Base-by-base conservation (phyloP, 2,888 invertebrate species). In the Penaeus monodon region DNA sequence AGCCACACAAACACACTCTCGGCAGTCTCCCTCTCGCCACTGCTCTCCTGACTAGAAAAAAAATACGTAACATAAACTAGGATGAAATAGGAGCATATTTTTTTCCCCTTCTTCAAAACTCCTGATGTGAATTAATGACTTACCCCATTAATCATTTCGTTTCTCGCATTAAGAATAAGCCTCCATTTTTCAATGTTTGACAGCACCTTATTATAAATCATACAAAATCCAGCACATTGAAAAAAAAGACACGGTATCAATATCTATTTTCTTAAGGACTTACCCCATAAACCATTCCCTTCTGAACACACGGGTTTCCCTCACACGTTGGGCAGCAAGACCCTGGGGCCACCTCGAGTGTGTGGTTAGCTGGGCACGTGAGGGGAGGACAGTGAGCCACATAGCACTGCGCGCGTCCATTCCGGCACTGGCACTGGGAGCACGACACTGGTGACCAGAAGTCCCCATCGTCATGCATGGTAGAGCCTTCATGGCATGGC, bases 361-460 rank as follows among this genome's bases (percentile, higher is more conserved):
- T 87, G 77, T 88, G 88, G 66, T 90, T 88, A 6, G 85, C 68
- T 17, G 88, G 88, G 65, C 90, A 90, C 17, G 85, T 74, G 74
- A 90, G 85, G n/a, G 77, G 81, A 27, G 81, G 90, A 63, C 90
- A 90, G 68, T 87, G 79, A n/a, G 90, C 88, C 14, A 90, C 83
- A 82, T 87, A 85, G 73, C 90, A 90, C 80, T 85, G 87, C 12
- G 57, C 74, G 49, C 66, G 77, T 22, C 90, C 90, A 77, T 88
- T 81, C 29, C 82, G 82, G 57, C 90, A 90, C 83, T 87, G 88
- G 76, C 90, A 90, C 44, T 88, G 86, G 10, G 88, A 84, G 65
- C 90, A 90, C 7, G 88, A 49, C 64, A 88, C 82, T 4, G 90
- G 90, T 29, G 88, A 88, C 90, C 90, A 90, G 64, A 90, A 85